These are phyloP conservation scores for Enteromius trimaculatus DNA, from an alignment of 2,797 vertebrate species.

Conservation along the genomic window DNA sequence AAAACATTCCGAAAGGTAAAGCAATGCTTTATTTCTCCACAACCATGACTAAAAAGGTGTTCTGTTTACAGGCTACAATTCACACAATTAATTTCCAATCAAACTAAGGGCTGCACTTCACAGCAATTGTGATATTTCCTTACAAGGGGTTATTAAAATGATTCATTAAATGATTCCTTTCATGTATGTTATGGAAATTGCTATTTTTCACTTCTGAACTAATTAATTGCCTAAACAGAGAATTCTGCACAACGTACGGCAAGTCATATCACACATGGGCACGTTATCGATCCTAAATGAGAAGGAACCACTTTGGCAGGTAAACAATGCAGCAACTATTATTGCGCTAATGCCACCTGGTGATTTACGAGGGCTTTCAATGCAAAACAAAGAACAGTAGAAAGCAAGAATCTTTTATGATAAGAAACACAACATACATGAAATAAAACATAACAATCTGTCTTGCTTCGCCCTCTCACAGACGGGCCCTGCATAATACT, in stretches of 20 bases:
- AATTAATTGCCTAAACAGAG: slow-evolving; percentile 27
- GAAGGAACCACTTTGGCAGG: slow-evolving; percentile 52
- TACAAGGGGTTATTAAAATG: slow-evolving; percentile 32
- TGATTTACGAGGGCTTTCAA: slow-evolving; percentile 54
- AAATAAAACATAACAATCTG: slow-evolving; percentile 41
- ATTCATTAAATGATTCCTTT: slow-evolving; percentile 45
- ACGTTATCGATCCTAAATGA: slow-evolving; percentile 51
- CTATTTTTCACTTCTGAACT: slow-evolving; percentile 36
- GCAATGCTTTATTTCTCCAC: slow-evolving; percentile 4
- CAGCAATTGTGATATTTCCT: slow-evolving; percentile 38
- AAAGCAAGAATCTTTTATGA: no score
- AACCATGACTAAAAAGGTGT: not conserved
- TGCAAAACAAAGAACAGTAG: slow-evolving; percentile 14
- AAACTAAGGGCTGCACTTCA: slow-evolving; percentile 29
- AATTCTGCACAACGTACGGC: not conserved
- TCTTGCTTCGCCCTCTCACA: slow-evolving; percentile 30
- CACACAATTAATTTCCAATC: slow-evolving; percentile 25
- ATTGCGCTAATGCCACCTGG: slow-evolving; percentile 45
- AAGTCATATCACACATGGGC: slow-evolving; percentile 30
- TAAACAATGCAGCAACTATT: slow-evolving; percentile 54
- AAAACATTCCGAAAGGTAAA: not conserved
- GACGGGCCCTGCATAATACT: slow-evolving; percentile 42
- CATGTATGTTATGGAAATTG: slow-evolving; percentile 24
- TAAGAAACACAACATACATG: slow-evolving; percentile 46
- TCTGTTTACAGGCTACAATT: slow-evolving; percentile 6